Conservation (phyloP, 1,140 invertebrate species). For the Chlorops oryzae region DNA sequence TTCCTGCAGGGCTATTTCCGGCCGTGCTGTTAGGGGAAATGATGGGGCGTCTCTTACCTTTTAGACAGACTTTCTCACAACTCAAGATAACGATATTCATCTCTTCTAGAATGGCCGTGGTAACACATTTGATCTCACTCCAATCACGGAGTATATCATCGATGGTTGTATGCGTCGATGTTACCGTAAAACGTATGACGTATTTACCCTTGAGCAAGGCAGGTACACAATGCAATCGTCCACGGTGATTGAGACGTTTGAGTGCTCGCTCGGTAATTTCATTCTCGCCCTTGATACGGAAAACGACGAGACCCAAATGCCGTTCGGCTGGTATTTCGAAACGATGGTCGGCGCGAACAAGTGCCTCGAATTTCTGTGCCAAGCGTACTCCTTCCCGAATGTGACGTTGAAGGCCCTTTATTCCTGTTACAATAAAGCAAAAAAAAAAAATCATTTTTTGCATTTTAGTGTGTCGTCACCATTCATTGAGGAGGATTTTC, state of each 20-base stretch:
- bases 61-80: constrained; percentile 64
- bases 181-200: constrained; percentile 86
- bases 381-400: constrained; percentile 82
- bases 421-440: too few relatives aligned
- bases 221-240: constrained; percentile 87
- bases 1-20: too few relatives aligned
- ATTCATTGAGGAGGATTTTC: too few relatives aligned
- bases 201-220: constrained; percentile 85
- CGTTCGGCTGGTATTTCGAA: constrained; percentile 88
- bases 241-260: constrained; percentile 78
- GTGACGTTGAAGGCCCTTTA: constrained; percentile 82
- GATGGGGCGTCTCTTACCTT: too few relatives aligned
- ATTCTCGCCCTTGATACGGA: constrained; percentile 79
- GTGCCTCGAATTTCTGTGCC: constrained; percentile 83
- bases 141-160: constrained; percentile 86
- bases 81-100: constrained; percentile 52
- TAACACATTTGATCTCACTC: constrained; percentile 77
- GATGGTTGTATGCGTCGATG: constrained; percentile 81
- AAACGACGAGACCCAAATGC: constrained; percentile 85
- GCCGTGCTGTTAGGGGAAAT: too few relatives aligned
- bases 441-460: too few relatives aligned
- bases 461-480: too few relatives aligned
- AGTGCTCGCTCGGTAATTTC: constrained; percentile 78
- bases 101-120: constrained; percentile 64
- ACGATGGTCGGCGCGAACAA: constrained; percentile 70